These are phyloP conservation scores for Callaeas wilsoni DNA, from an alignment of 2,113 vertebrate species.

Conservation along the genomic window DNA sequence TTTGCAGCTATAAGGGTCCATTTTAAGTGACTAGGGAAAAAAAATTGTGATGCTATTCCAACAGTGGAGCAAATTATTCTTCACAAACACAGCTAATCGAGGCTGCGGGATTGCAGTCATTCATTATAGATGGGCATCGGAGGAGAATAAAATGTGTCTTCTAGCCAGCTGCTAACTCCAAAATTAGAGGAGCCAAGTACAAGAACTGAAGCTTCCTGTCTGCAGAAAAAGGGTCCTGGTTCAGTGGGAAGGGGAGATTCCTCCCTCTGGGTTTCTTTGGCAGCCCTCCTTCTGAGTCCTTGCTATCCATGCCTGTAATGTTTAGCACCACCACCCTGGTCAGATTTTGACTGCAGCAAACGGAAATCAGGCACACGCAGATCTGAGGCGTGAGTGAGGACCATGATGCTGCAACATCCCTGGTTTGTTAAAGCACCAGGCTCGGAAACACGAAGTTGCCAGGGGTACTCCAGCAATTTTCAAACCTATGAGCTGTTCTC, in stretches of 20 bases:
- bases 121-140: background rate
- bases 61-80: slow-evolving; percentile 16
- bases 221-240: background rate
- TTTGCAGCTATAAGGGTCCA: background rate
- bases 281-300: background rate
- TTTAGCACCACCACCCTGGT: background rate
- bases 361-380: background rate
- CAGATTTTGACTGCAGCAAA: background rate
- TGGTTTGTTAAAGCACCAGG: background rate
- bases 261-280: background rate
- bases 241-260: background rate
- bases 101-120: background rate
- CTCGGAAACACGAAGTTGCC: background rate
- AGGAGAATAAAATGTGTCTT: background rate
- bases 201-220: background rate
- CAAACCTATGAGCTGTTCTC: background rate
- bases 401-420: accelerated
- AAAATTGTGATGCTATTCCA: background rate
- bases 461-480: background rate
- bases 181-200: background rate
- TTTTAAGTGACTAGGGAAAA: background rate
- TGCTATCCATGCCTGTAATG: background rate
- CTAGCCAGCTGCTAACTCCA: background rate
- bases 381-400: background rate
- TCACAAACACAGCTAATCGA: slow-evolving; percentile 6